Base-by-base conservation (phyloP, 1,140 invertebrate genomes). In the Patella vulgata region DNA sequence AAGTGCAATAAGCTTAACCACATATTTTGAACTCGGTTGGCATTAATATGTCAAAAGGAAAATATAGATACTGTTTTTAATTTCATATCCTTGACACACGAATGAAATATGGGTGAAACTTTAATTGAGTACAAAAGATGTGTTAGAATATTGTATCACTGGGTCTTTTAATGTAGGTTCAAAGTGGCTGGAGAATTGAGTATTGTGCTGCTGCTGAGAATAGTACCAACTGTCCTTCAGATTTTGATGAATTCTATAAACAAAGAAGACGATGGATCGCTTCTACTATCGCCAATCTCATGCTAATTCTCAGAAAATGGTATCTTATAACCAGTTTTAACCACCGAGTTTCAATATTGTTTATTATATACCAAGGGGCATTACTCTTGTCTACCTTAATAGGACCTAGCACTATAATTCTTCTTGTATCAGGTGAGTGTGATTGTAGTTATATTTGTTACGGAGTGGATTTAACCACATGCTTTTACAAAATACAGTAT, bases 171-270 rank as follows among this genome's bases (percentile, higher is more conserved):
- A n/a, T n/a, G n/a, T 40, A 90, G 53, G 81, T 90, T 0, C 89
- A 90, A 71, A 78, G 86, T 65, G 89, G 89, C 1, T 90, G 88
- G 77, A 75, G 88, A 39, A 88, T 90, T 1, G 89, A 90, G 64
- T 90, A 90, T 74, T 88, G 86, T 65, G 89, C 89, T 0, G 89
- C 89, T 1, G 85, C 87, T 5, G 87, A 89, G 71, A 88, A 89
- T 47, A 85, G 86, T 57, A 90, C 89, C 2, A 87, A 89, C 73
- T 87, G 87, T 58, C 88, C 89, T 0, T 87, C 88, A 78, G 83
- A 82, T 1, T 89, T 89, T 72, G 83, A 86, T 44, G 89, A 90
- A 72, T 90, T 90, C 73, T 90, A 87, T 75, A 89, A 88, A 66
- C 88, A 89, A 73, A 69, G 89, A 17, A 70, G 89, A 31, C 75